Conservation (phyloP, 1,140 invertebrate genomes). For the Lepidurus packardi region DNA sequence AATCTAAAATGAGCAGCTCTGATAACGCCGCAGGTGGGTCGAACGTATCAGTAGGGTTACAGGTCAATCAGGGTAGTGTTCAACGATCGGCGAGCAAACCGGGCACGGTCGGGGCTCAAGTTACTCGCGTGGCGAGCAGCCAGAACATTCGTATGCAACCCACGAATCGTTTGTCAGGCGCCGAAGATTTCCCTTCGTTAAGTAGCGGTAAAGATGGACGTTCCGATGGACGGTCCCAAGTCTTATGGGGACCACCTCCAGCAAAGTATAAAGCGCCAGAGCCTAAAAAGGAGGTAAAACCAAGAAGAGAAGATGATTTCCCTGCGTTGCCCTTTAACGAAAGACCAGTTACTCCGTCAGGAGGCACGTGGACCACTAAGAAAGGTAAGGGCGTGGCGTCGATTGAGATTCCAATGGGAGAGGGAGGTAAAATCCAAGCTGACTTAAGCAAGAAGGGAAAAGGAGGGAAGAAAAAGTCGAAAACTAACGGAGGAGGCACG, state of each 20-base stretch:
- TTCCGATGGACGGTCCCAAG: slow-evolving; percentile 27
- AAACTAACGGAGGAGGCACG: slow-evolving; percentile 36
- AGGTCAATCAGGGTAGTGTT: slow-evolving; percentile 1
- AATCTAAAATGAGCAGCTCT: background rate
- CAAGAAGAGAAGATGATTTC: slow-evolving; percentile 8
- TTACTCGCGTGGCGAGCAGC: slow-evolving; percentile 33
- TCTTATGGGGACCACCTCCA: slow-evolving; percentile 34
- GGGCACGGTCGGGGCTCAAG: slow-evolving; percentile 30
- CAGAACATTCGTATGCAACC: slow-evolving; percentile 35
- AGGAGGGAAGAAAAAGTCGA: slow-evolving; percentile 43
- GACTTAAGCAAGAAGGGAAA: slow-evolving; percentile 36
- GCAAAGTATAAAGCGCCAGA: slow-evolving; percentile 37
- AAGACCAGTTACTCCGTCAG: background rate
- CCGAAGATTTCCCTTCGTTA: slow-evolving; percentile 17
- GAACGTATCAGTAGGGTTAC: background rate
- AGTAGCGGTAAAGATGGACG: background rate
- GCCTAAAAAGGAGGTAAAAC: slow-evolving; percentile 32
- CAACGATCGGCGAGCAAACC: slow-evolving; percentile 20
- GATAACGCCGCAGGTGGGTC: slow-evolving; percentile 11
- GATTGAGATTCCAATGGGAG: slow-evolving; percentile 34
- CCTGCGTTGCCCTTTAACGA: slow-evolving; percentile 14
- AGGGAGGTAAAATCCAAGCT: slow-evolving; percentile 33
- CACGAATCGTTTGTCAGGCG: slow-evolving; percentile 33
- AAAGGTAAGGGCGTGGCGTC: slow-evolving; percentile 36
- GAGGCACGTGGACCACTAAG: slow-evolving; percentile 29